phyloP scores from a whole-genome alignment of 2,797 vertebrate genomes.

The Sebastes oblongus region DNA sequence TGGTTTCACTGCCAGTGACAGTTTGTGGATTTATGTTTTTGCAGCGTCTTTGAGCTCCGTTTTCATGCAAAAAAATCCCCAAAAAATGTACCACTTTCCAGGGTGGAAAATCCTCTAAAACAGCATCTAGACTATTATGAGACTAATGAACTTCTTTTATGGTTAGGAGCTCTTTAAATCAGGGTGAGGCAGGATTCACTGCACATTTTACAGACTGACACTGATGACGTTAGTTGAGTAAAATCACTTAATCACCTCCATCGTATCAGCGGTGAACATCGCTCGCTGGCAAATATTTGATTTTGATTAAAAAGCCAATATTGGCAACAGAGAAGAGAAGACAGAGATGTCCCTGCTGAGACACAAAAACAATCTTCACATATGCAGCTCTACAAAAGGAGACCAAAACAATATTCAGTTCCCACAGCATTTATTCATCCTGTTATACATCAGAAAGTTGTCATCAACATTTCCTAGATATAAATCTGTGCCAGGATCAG shows the following conservation, averaged over 20 bases:
- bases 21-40: slow-evolving; percentile 24
- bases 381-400: slow-evolving; percentile 57
- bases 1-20: slow-evolving; percentile 3
- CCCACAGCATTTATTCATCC: slow-evolving; percentile 76
- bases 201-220: slow-evolving; percentile 34
- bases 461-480: slow-evolving; percentile 75
- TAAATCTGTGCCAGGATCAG: slow-evolving; percentile 76
- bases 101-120: slow-evolving; percentile 24
- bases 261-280: slow-evolving; percentile 19
- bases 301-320: slow-evolving; percentile 58
- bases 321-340: slow-evolving; percentile 30
- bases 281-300: slow-evolving; percentile 50
- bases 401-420: slow-evolving; percentile 73
- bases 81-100: slow-evolving; percentile 24
- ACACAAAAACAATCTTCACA: slow-evolving; percentile 56
- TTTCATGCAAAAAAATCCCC: background rate
- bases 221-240: slow-evolving; percentile 19
- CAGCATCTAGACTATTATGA: background rate
- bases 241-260: slow-evolving; percentile 35
- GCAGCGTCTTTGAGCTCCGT: background rate
- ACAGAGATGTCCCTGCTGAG: slow-evolving; percentile 50
- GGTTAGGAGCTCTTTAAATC: slow-evolving; percentile 49
- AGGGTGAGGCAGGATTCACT: slow-evolving; percentile 35
- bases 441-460: slow-evolving; percentile 78
- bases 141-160: slow-evolving; percentile 59